phyloP scores from a whole-genome alignment of 1,140 invertebrate species.

The Drosophila murphyi region DNA sequence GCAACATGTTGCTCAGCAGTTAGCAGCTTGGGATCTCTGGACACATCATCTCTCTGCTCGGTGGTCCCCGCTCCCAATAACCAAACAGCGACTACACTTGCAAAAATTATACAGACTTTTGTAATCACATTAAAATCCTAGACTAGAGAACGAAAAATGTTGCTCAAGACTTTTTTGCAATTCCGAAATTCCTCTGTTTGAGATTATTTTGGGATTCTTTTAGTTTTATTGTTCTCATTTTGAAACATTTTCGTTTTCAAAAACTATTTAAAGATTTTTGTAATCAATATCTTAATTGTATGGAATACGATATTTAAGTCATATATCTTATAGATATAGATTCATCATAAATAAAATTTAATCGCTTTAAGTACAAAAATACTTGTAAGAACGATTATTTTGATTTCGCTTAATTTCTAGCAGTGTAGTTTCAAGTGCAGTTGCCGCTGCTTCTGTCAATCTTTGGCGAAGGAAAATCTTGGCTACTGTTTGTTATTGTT shows the following conservation, averaged over 20 bases:
- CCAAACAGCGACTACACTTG: background rate
- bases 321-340: background rate
- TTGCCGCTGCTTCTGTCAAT: conserved; percentile 69
- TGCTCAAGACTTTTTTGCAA: too few species aligned
- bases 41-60: conserved; percentile 15
- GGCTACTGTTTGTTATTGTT: conserved; percentile 68
- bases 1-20: conserved; percentile 58
- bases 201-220: too few species aligned
- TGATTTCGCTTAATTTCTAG: background rate
- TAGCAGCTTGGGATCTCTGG: conserved; percentile 38
- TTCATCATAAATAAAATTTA: background rate
- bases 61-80: conserved; percentile 56
- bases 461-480: conserved; percentile 76
- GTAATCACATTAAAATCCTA: too few species aligned
- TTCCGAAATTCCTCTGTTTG: too few species aligned
- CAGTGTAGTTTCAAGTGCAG: conserved; percentile 36
- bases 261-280: too few species aligned
- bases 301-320: background rate
- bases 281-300: too few species aligned
- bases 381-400: too few species aligned
- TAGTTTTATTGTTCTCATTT: too few species aligned
- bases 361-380: too few species aligned
- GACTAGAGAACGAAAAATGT: too few species aligned
- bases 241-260: too few species aligned
- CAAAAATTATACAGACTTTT: background rate